phyloP scores from a whole-genome alignment of 2,797 vertebrate genomes.

The Caiman crocodilus region DNA sequence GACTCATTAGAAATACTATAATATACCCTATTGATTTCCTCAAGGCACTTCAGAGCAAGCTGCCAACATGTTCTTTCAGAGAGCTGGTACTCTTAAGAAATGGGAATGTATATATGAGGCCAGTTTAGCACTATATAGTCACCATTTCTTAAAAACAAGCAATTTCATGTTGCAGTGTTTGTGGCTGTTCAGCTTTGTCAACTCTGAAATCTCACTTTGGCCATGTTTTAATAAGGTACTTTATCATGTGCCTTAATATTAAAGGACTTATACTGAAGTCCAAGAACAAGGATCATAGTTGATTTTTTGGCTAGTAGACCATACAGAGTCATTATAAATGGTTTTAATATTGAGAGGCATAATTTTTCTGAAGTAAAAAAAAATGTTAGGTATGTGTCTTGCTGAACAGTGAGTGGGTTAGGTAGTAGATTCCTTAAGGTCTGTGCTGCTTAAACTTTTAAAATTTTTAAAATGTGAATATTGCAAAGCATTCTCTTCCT shows the following conservation, averaged over 20 bases:
- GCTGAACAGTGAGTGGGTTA: neutral
- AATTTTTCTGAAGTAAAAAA: neutral
- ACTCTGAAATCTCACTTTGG: neutral
- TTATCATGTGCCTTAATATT: neutral
- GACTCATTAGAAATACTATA: neutral
- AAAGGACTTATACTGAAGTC: neutral
- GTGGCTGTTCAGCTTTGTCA: neutral
- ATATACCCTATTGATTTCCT: neutral
- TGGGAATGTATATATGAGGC: neutral
- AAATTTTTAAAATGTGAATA: neutral
- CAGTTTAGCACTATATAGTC: neutral
- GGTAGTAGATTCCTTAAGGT: neutral
- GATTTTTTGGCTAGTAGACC: neutral
- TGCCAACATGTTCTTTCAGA: constrained; percentile 15
- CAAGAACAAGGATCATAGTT: neutral
- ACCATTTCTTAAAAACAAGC: neutral
- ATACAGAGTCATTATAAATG: neutral
- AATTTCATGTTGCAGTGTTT: neutral
- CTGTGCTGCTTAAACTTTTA: neutral
- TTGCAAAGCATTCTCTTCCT: neutral
- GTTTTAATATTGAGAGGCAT: constrained; percentile 38
- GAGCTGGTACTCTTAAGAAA: constrained; percentile 14
- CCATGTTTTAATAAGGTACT: neutral
- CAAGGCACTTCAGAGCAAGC: neutral
- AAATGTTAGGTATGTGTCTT: neutral